phyloP scores from a whole-genome alignment of 2,797 vertebrate species.

The Scyliorhinus canicula region DNA sequence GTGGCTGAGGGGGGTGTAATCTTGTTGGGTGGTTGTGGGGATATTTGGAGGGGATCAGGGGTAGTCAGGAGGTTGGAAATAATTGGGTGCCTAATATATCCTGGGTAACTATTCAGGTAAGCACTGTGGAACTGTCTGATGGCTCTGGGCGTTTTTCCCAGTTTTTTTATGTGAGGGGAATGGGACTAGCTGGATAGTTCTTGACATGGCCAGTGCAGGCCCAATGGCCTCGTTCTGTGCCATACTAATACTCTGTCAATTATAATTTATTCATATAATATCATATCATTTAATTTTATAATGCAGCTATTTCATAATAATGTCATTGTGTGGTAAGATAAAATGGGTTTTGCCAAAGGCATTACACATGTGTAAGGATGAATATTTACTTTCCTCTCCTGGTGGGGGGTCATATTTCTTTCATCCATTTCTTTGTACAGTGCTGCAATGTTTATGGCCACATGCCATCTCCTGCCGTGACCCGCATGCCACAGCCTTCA shows the following conservation, averaged over 20 bases:
- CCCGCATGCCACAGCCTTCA: neutral
- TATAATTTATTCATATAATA: too few species aligned
- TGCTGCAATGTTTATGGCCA: neutral
- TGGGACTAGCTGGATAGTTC: neutral
- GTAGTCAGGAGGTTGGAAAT: too few species aligned
- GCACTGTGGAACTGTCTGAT: too few species aligned
- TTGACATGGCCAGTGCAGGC: neutral
- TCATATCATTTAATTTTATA: too few species aligned
- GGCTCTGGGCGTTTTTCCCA: too few species aligned
- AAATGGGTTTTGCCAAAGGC: neutral
- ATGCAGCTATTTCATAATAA: neutral
- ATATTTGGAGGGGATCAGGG: too few species aligned
- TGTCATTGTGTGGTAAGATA: neutral
- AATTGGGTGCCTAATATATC: too few species aligned
- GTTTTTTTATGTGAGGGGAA: neutral
- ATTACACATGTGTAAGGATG: neutral
- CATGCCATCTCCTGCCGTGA: neutral
- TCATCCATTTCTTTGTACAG: neutral
- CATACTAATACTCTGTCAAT: too few species aligned
- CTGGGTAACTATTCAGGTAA: too few species aligned
- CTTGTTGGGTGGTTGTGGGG: too few species aligned
- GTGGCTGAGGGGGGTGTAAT: too few species aligned
- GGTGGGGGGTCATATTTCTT: neutral
- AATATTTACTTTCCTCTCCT: neutral
- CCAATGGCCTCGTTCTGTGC: neutral